Conservation (phyloP, 64 coral and sea anemone genomes). For the Pocillopora damicornis region DNA sequence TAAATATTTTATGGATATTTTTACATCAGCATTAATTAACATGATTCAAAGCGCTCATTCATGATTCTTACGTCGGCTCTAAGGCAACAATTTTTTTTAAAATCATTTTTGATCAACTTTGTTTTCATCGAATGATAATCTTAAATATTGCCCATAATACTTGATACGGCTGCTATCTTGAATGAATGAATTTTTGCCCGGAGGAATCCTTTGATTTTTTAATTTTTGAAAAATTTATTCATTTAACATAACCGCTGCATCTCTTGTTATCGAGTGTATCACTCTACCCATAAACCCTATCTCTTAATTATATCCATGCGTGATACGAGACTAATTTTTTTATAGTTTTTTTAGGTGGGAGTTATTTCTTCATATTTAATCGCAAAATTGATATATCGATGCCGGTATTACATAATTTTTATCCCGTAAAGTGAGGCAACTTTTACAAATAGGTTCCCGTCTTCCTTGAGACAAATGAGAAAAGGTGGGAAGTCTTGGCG, state of each 20-base stretch:
- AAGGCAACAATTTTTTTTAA: not conserved
- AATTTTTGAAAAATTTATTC: not conserved
- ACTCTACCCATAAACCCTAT: not conserved
- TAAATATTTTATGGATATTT: not conserved
- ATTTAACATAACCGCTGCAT: not conserved
- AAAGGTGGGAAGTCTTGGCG: no score
- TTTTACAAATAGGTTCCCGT: no score
- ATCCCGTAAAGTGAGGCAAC: not conserved
- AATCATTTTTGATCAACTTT: not conserved
- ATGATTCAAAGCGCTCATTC: not conserved
- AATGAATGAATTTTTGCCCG: no score
- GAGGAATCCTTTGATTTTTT: not conserved
- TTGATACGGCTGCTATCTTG: no score
- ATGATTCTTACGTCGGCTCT: not conserved
- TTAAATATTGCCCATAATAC: not conserved
- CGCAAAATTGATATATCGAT: not conserved
- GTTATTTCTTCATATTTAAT: not conserved
- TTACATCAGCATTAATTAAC: not conserved
- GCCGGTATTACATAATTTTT: not conserved
- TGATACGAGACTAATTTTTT: not conserved
- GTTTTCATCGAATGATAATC: not conserved
- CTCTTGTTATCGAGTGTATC: constrained; percentile 6
- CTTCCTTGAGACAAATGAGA: no score
- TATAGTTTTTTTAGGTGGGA: not conserved
- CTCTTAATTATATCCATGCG: not conserved